Evolutionary conservation across 2,113 vertebrate species (phyloP).

Genomic region (Mormyrus lacerda): DNA sequence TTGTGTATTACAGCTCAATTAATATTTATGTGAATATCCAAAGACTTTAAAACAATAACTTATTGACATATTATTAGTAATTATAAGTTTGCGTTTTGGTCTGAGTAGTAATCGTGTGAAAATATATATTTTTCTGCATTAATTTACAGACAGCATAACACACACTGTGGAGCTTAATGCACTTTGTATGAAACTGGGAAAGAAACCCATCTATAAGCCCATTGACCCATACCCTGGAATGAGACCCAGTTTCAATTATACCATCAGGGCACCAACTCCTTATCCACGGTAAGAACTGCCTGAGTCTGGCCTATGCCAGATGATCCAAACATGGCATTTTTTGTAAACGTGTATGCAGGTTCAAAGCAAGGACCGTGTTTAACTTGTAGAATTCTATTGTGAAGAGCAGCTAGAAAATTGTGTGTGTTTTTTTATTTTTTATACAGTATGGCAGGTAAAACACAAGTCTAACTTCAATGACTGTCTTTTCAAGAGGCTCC

Average conservation of each 20-base stretch:
- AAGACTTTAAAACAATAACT: neutral
- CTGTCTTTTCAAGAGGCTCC: neutral
- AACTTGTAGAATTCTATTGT: neutral
- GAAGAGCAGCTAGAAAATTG: neutral
- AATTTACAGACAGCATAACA: slow-evolving; percentile 76
- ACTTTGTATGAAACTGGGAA: slow-evolving; percentile 92
- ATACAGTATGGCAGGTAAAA: neutral
- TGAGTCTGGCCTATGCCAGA: neutral
- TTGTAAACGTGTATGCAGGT: neutral
- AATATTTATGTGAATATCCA: neutral
- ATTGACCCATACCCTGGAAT: slow-evolving; percentile 87
- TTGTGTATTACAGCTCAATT: neutral
- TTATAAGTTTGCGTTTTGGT: neutral
- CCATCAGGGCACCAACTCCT: slow-evolving; percentile 72
- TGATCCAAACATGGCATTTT: neutral
- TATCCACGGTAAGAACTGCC: slow-evolving; percentile 84
- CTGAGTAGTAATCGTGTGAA: neutral
- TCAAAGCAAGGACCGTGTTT: neutral
- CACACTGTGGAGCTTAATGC: slow-evolving; percentile 91
- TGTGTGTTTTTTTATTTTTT: neutral
- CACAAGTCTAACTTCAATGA: neutral
- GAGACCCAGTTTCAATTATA: slow-evolving; percentile 89
- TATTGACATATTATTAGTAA: neutral
- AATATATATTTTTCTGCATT: neutral
- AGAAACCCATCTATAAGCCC: slow-evolving; percentile 93